A percentile compares a stretch with the other conserved stretches of the same genome.
Conservation (phyloP, 2,888 invertebrate genomes). For the Scaptodrosophila latifasciaeformis region DNA sequence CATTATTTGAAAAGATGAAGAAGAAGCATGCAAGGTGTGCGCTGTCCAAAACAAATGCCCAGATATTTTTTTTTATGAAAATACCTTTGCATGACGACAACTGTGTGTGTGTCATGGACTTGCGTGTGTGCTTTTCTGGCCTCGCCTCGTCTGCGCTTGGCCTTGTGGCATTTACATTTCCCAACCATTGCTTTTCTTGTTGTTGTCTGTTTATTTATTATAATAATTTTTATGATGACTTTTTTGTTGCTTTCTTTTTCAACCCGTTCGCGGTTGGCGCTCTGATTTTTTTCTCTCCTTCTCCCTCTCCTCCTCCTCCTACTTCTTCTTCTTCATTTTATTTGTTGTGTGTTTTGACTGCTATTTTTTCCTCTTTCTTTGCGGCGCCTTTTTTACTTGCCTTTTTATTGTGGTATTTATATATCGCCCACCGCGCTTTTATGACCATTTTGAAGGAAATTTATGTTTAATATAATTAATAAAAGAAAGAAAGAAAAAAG, state of each 20-base stretch:
- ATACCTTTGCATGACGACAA: conserved; percentile 3
- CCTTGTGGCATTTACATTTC: conserved; percentile 68
- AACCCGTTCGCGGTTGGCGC: conserved; percentile 31
- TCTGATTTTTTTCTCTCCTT: too few species aligned
- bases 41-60: not conserved
- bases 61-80: not conserved
- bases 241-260: conserved; percentile 52
- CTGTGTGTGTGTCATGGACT: conserved; percentile 54
- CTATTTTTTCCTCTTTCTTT: conserved; percentile 20
- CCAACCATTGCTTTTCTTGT: conserved; percentile 37
- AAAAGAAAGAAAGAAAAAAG: too few species aligned
- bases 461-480: too few species aligned
- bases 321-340: conserved; percentile 38
- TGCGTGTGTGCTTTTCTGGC: conserved; percentile 52
- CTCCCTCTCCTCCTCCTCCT: too few species aligned
- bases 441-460: too few species aligned
- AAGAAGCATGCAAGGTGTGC: not conserved
- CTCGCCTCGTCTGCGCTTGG: conserved; percentile 67
- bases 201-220: conserved; percentile 51
- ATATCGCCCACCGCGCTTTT: conserved; percentile 17
- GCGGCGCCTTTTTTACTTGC: conserved; percentile 27
- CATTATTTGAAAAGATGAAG: conserved; percentile 8
- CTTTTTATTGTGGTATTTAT: conserved; percentile 13
- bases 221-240: conserved; percentile 54
- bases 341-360: conserved; percentile 32